These are phyloP conservation scores for Lithophane ornitopus DNA, from an alignment of 2,888 invertebrate genomes.

Conservation along the genomic window DNA sequence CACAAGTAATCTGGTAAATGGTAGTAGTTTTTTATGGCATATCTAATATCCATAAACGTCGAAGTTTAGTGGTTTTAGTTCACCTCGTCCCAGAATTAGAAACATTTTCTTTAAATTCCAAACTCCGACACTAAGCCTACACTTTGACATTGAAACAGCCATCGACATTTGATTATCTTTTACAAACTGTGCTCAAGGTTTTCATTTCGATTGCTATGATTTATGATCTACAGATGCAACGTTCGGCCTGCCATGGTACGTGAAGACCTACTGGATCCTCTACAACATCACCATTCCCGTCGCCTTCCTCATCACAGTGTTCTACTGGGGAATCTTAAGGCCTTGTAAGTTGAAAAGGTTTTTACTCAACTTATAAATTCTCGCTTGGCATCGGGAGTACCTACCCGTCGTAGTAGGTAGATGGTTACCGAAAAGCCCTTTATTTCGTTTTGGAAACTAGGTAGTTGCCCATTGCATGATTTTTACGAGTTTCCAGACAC, in stretches of 20 bases:
- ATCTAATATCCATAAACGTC: background rate
- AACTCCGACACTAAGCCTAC: background rate
- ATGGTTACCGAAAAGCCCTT: background rate
- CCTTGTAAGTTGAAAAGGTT: constrained; percentile 74
- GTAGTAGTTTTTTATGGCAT: constrained; percentile 21
- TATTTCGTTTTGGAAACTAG: background rate
- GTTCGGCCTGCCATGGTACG: constrained; percentile 85
- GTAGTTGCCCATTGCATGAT: background rate
- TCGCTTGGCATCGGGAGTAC: no score
- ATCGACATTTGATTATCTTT: constrained; percentile 22
- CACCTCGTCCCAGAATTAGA: constrained; percentile 30
- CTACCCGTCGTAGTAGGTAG: no score
- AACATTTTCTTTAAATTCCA: constrained; percentile 4
- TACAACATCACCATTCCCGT: constrained; percentile 88
- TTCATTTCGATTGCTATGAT: constrained; percentile 7
- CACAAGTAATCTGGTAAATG: constrained; percentile 8
- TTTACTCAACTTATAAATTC: background rate
- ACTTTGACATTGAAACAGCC: constrained; percentile 46
- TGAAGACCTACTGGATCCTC: constrained; percentile 87
- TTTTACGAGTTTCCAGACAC: background rate
- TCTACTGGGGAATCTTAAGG: constrained; percentile 87
- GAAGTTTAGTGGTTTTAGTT: constrained; percentile 12
- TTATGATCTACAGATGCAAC: constrained; percentile 77
- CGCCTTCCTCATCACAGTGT: constrained; percentile 87
- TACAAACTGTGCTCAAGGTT: constrained; percentile 27